phyloP scores from a whole-genome alignment of 2,888 invertebrate species.

The Mellilla xanthometata region DNA sequence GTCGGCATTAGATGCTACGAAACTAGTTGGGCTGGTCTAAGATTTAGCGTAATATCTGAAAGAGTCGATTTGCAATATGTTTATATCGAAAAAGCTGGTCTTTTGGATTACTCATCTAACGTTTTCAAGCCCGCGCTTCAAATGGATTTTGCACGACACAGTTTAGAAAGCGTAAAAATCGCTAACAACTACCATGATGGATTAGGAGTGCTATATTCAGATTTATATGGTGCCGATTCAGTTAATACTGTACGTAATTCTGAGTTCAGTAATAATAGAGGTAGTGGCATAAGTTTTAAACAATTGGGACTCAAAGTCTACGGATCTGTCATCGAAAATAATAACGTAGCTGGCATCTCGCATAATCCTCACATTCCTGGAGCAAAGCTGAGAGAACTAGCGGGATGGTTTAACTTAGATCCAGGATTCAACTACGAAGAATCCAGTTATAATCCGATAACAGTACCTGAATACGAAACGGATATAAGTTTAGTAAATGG shows the following conservation, averaged over 20 bases:
- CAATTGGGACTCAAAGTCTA: constrained; percentile 92
- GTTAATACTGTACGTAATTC: constrained; percentile 92
- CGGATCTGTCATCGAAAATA: constrained; percentile 91
- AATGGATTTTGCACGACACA: constrained; percentile 92
- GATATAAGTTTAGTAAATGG: constrained; percentile 86
- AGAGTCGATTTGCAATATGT: constrained; percentile 93
- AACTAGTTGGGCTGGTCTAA: constrained; percentile 96
- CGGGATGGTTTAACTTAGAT: constrained; percentile 94
- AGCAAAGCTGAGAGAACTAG: constrained; percentile 93
- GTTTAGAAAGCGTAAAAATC: constrained; percentile 91
- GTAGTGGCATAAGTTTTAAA: constrained; percentile 95
- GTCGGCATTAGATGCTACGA: constrained; percentile 95
- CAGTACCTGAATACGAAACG: constrained; percentile 85
- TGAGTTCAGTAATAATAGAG: constrained; percentile 91
- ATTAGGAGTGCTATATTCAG: constrained; percentile 95
- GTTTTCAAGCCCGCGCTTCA: constrained; percentile 94
- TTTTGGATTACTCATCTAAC: constrained; percentile 95
- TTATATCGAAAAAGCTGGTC: constrained; percentile 95
- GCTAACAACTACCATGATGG: constrained; percentile 96
- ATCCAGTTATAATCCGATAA: constrained; percentile 88
- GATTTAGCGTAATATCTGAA: constrained; percentile 94
- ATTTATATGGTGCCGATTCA: constrained; percentile 93
- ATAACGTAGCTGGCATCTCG: constrained; percentile 92
- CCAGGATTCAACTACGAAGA: constrained; percentile 85
- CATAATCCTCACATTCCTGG: constrained; percentile 95